Percentiles rank a stretch among this genome's conserved stretches.
Conservation (phyloP, 2,888 invertebrate species). For the Dryomyza anilis region DNA sequence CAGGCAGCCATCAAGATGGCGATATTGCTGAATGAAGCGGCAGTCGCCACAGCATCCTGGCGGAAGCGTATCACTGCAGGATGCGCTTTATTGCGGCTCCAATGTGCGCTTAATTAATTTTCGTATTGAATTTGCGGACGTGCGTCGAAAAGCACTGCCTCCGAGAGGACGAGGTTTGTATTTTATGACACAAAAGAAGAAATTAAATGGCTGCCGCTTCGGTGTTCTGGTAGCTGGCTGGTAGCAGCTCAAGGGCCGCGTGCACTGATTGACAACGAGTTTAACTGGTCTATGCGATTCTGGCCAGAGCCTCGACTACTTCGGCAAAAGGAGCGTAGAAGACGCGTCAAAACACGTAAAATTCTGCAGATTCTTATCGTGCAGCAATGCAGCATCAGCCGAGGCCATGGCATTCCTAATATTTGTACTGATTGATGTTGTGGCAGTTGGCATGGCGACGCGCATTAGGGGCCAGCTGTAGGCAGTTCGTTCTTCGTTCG, state of each 20-base stretch:
- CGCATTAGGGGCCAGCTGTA: not conserved
- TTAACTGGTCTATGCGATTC: constrained; percentile 9
- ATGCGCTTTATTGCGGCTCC: too few species aligned
- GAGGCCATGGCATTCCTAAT: constrained; percentile 2
- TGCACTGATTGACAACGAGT: not conserved
- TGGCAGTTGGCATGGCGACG: not conserved
- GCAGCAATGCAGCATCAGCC: not conserved
- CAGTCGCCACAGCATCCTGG: not conserved
- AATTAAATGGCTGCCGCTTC: too few species aligned
- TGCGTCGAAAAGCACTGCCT: too few species aligned
- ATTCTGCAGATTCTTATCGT: constrained; percentile 6
- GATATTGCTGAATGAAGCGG: not conserved
- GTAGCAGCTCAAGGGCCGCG: too few species aligned
- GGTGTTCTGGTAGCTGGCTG: too few species aligned
- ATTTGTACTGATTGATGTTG: constrained; percentile 8
- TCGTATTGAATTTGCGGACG: not conserved
- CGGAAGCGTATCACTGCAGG: too few species aligned
- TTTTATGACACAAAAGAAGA: not conserved
- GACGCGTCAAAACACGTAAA: constrained; percentile 11
- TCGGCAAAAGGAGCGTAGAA: not conserved
- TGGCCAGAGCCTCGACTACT: not conserved
- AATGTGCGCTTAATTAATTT: too few species aligned
- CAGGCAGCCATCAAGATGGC: not conserved
- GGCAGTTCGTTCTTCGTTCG: not conserved
- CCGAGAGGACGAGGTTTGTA: too few species aligned